A percentile compares a stretch with the other conserved stretches of the same genome.
These are phyloP conservation scores for Helobdella robusta DNA, from an alignment of 2,888 invertebrate species.

Conservation along the genomic window DNA sequence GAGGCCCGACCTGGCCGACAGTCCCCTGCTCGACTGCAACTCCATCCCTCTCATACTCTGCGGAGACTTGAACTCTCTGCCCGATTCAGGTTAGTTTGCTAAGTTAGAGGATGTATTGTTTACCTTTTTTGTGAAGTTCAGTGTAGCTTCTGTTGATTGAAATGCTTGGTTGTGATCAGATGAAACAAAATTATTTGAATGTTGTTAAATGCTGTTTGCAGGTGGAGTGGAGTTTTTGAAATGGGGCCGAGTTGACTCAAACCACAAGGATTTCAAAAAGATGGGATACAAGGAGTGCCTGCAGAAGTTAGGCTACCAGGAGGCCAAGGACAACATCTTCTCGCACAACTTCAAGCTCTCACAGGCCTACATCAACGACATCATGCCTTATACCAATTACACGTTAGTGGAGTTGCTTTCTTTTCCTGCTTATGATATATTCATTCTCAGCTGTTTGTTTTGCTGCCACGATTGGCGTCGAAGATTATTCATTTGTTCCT, in stretches of 20 bases:
- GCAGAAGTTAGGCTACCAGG: slow-evolving; percentile 64
- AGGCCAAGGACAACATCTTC: slow-evolving; percentile 54
- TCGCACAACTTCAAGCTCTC: slow-evolving; percentile 91
- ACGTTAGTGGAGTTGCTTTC: slow-evolving; percentile 60
- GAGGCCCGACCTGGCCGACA: slow-evolving; percentile 28
- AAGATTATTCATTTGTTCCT: not conserved
- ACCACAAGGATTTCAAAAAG: slow-evolving; percentile 92
- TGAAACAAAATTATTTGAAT: too few relatives aligned
- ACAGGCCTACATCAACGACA: slow-evolving; percentile 81
- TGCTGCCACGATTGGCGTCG: too few relatives aligned
- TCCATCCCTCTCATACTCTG: slow-evolving; percentile 85
- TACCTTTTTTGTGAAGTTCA: too few relatives aligned
- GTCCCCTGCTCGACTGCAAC: slow-evolving; percentile 43
- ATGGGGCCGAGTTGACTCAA: slow-evolving; percentile 75
- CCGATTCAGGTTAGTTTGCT: slow-evolving; percentile 68
- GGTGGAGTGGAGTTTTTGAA: slow-evolving; percentile 92
- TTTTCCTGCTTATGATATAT: not conserved
- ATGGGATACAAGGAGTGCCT: slow-evolving; percentile 82
- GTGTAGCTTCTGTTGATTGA: too few relatives aligned
- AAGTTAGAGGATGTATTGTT: too few relatives aligned
- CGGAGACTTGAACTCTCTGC: slow-evolving; percentile 95
- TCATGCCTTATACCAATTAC: slow-evolving; percentile 96
- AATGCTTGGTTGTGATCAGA: too few relatives aligned
- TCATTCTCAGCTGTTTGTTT: too few relatives aligned
- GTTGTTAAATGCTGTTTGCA: too few relatives aligned